phyloP scores from a whole-genome alignment of 2,113 vertebrate species.

The Scolopax mira region DNA sequence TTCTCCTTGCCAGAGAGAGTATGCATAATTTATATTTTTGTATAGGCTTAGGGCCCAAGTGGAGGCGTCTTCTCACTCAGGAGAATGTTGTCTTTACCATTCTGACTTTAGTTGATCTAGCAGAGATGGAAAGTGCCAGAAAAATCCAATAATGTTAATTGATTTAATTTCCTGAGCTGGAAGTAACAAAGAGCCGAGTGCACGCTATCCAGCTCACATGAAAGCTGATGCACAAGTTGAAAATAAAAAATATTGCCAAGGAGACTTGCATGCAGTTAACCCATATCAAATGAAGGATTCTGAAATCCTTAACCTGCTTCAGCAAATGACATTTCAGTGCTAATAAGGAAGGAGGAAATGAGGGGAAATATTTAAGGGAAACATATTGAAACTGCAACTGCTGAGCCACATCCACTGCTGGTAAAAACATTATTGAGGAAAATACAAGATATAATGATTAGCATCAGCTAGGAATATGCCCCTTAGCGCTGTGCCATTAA shows the following conservation, averaged over 20 bases:
- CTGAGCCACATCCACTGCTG: background rate
- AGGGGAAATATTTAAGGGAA: background rate
- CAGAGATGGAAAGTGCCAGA: background rate
- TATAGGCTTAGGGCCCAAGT: background rate
- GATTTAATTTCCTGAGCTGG: conserved; percentile 58
- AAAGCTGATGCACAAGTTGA: conserved; percentile 18
- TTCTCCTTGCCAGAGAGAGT: background rate
- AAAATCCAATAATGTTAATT: conserved; percentile 56
- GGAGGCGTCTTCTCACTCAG: background rate
- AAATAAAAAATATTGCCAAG: conserved; percentile 42
- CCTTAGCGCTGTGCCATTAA: conserved; percentile 1
- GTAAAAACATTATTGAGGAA: background rate
- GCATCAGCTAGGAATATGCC: background rate
- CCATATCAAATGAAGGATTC: background rate
- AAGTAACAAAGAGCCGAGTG: background rate
- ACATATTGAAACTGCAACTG: background rate
- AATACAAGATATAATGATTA: conserved; percentile 9
- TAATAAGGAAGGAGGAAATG: conserved; percentile 7
- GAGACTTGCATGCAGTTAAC: background rate
- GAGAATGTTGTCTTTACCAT: background rate
- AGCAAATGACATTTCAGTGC: background rate
- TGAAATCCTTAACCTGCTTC: conserved; percentile 17
- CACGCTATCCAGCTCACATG: background rate
- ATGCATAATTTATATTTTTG: background rate
- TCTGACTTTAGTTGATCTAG: background rate